Evolutionary conservation across 2,797 vertebrate genomes (phyloP), one percentile per base, ranked within the genome.

Genomic region (Platalea minor): DNA sequence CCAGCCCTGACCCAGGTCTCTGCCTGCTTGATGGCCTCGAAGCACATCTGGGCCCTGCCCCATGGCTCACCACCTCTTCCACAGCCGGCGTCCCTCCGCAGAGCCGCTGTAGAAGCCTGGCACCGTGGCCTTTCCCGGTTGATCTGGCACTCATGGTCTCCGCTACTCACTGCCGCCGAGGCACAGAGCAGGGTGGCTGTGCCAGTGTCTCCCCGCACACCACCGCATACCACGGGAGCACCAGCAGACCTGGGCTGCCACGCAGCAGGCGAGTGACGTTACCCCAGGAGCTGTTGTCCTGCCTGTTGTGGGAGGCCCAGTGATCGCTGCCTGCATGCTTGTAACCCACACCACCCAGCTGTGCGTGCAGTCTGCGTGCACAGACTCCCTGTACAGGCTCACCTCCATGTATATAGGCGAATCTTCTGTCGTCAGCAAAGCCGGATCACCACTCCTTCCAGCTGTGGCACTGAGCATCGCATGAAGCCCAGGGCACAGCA

Each of bases 191-290:
- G 33, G 43, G 11, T 7, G 39, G 29, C 78, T 15, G 5, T 43
- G 48, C 70, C 35, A 43, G 37, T 1, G 0, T 45, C 5, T 0
- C 18, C 63, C 43, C 0, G 0, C 35, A 16, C 54, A n/a, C 37
- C 11, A 18, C 39, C 11, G 8, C 0, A 0, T 29, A 12, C 76
- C 35, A 29, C 0, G 0, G 65, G 56, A 88, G 60, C 63, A 13
- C 80, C 54, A 23, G 31, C 33, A 37, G 72, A 35, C 11, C 26
- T 1, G 0, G 21, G 73, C 73, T 78, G 67, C 85, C 45, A 3
- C 0, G 1, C 64, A 39, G 70, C 63, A 43, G 51, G 54, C 7
- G 0, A 54, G 21, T 13, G 81, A 56, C 14, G 0, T 17, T 13
- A 21, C 25, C 74, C 54, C 60, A 5, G 70, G 60, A 91, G 64